These are phyloP conservation scores for Eupeodes luniger DNA, from an alignment of 2,888 invertebrate species.

Conservation along the genomic window DNA sequence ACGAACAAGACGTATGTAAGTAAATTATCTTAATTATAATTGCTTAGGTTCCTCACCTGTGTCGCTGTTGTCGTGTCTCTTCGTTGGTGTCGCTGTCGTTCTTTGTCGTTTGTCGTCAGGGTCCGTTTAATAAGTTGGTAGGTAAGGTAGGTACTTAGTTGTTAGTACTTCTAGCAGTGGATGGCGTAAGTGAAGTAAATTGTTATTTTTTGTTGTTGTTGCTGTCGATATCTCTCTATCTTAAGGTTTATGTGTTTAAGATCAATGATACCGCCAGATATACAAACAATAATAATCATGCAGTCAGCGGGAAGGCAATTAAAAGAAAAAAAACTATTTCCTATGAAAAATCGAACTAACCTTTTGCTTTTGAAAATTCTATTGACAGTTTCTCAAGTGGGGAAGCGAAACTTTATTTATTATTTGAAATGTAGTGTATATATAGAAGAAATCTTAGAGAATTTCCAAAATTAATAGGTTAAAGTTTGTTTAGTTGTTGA, in stretches of 20 bases:
- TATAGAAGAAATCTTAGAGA: no score
- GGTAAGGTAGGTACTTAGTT: conserved; percentile 30
- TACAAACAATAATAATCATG: conserved; percentile 9
- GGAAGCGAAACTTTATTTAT: conserved; percentile 40
- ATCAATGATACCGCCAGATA: conserved; percentile 63
- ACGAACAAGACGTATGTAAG: background rate
- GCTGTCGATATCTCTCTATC: conserved; percentile 1
- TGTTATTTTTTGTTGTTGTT: conserved; percentile 3
- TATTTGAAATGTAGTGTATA: conserved; percentile 11
- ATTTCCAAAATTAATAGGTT: no score
- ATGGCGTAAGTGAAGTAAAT: conserved; percentile 38
- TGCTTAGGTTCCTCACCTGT: conserved; percentile 42
- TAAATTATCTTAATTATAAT: conserved; percentile 41
- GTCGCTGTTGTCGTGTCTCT: conserved; percentile 14
- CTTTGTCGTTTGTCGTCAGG: background rate
- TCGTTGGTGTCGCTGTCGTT: conserved; percentile 18
- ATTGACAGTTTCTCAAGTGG: conserved; percentile 59
- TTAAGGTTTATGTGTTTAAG: conserved; percentile 52
- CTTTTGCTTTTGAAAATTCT: conserved; percentile 32
- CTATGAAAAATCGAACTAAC: conserved; percentile 38
- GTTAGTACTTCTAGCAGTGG: conserved; percentile 11
- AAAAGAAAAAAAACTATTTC: conserved; percentile 60
- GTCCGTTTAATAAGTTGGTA: conserved; percentile 11
- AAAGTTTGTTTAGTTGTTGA: no score
- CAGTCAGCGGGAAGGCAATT: conserved; percentile 52